A percentile compares a stretch with the other conserved stretches of the same genome.
Conservation (phyloP, 2,797 vertebrate genomes). For the Epinephelus malabaricus region DNA sequence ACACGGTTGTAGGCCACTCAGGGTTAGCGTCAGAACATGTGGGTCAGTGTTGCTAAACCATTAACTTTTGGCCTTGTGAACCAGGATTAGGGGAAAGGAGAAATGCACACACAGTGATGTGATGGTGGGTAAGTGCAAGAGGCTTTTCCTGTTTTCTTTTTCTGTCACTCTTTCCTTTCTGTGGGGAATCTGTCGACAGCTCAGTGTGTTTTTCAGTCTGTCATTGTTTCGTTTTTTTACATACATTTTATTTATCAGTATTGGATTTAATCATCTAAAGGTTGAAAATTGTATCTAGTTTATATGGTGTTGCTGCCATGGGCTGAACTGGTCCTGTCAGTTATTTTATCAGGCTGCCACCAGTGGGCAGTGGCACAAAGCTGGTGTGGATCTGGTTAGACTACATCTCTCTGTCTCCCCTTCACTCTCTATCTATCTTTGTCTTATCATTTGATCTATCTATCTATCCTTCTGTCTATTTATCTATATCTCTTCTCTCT, state of each 20-base stretch:
- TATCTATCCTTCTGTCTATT: conserved; percentile 29
- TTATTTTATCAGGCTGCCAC: conserved; percentile 87
- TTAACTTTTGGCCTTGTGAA: conserved; percentile 75
- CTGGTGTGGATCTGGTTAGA: conserved; percentile 66
- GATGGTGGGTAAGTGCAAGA: neutral
- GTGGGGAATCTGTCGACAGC: neutral
- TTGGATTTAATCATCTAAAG: conserved; percentile 6
- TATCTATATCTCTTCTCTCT: neutral
- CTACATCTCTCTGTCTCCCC: conserved; percentile 57
- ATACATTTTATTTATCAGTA: neutral
- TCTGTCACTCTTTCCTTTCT: neutral
- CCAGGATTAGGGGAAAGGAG: conserved; percentile 55
- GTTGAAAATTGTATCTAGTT: neutral
- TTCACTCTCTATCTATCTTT: conserved; percentile 34
- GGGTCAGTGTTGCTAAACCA: conserved; percentile 47
- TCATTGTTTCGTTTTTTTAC: neutral
- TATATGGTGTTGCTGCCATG: conserved; percentile 23
- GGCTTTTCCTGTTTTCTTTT: neutral
- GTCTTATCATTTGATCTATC: conserved; percentile 39
- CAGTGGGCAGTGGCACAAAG: conserved; percentile 90
- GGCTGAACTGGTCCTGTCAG: conserved; percentile 67
- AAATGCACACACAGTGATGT: conserved; percentile 40
- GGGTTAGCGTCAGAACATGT: conserved; percentile 54
- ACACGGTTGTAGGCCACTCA: conserved; percentile 52
- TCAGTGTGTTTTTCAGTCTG: neutral